Base-by-base conservation (phyloP, 2,888 invertebrate genomes). In the Hesperia comma region DNA sequence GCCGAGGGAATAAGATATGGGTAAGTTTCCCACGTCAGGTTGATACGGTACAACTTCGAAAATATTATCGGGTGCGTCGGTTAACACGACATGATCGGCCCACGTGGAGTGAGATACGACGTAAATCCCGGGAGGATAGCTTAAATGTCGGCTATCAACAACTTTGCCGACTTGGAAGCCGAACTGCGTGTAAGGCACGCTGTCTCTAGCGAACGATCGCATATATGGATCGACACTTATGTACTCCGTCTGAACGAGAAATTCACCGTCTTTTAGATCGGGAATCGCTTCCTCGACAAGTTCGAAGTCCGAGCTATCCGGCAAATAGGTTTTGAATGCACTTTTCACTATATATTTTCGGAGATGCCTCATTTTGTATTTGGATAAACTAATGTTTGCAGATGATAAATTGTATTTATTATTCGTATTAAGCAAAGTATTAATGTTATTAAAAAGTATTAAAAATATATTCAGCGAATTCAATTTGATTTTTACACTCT, bases 91-190 rank as follows among this genome's bases (percentile, higher is more conserved):
- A 51, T 69, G 63, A 41, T 92, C 89, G 71, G 93, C 84, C 95
- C 95, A 95, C 12, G 95, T 95, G 64, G 93, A 84, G 71, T 91
- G 79, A 5, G 92, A 93, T 1, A 94, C 82, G 4, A 95, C 86
- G 72, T 89, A 79, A 68, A 88, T 88, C 5, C 94, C 95, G n/a
- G 92, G 92, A 14, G 94, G 94, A 78, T 83, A 95, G 1, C 92
- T 79, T 0, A 83, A 67, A 79, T 94, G 89, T 74, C 93, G 94
- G 57, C 94, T 95, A 70, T 94, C 93, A 33, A 94, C 78, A 21
- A 95, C 93, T 77, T 33, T 33, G 5, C 68, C 72, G n/a, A 70
- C 69, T 69, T 72, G 72, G 19, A 64, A 69, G 12, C 72, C 68
- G 32, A 72, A 71, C 37, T 71, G 71, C 19, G 70, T 69, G 46